phyloP scores from a whole-genome alignment of 2,888 invertebrate genomes.

The Eurytoma adleriae region DNA sequence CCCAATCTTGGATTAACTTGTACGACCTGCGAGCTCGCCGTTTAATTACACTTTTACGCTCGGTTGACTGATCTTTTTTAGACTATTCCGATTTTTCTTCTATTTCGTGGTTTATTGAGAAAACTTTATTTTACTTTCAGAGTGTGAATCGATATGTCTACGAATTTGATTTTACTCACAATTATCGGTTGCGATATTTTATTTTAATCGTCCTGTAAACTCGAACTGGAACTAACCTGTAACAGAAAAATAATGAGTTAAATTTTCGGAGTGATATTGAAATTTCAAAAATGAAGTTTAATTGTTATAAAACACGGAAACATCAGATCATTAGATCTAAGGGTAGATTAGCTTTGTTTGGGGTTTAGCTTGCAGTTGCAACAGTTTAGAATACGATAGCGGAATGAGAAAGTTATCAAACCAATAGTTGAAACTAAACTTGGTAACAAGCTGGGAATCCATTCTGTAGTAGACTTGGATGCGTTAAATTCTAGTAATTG shows the following conservation, averaged over 20 bases:
- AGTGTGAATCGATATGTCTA: too few species aligned
- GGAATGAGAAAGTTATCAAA: slow-evolving; percentile 32
- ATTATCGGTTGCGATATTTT: too few species aligned
- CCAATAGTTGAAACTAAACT: slow-evolving; percentile 16
- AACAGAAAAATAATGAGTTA: neutral
- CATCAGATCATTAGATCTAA: slow-evolving; percentile 9
- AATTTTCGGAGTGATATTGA: neutral
- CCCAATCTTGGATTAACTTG: neutral
- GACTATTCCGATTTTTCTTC: neutral
- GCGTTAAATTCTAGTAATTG: neutral
- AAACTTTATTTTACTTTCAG: too few species aligned
- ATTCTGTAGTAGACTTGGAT: slow-evolving; percentile 8
- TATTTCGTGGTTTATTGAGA: too few species aligned
- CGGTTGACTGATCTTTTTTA: neutral
- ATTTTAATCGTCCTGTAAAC: too few species aligned
- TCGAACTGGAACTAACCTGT: neutral
- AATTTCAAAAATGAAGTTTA: neutral
- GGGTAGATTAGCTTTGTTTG: slow-evolving; percentile 5
- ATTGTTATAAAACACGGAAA: neutral
- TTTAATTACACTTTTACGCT: slow-evolving; percentile 9
- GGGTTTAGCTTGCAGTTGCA: slow-evolving; percentile 17
- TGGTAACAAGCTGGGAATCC: slow-evolving; percentile 8
- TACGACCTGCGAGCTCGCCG: neutral
- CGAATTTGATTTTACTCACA: too few species aligned
- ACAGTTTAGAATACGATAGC: slow-evolving; percentile 1